Evolutionary conservation across 2,888 invertebrate genomes (phyloP), one percentile per base, ranked within the genome.

Genomic region (Lithophane leautieri): DNA sequence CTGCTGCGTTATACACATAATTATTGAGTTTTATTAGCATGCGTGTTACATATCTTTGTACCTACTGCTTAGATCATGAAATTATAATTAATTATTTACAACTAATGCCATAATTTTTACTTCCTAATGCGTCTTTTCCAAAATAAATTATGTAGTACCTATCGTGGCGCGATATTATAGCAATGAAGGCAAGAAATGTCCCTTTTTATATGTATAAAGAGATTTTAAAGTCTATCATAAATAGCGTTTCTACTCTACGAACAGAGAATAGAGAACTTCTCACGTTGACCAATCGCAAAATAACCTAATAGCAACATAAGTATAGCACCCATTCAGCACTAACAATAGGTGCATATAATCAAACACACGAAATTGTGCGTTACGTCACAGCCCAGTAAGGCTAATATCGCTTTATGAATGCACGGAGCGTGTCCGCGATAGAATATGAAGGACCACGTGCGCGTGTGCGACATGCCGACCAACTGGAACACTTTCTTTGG

Each of bases 401-500:
- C 54, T 79, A 86, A 83, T 83, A 82, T 82, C 74, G 69, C 74
- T 83, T 67, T 88, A 83, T 73, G 85, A 84, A 89, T 88, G 88
- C 90, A 83, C 83, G 70, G 44, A 70, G 85, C 89, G 87, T 89
- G 85, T 86, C 88, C 75, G 63, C 87, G 71, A 79, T 87, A 77
- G 86, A 86, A 86, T 87, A 89, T 87, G 86, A 85, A 88, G 75
- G 73, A 40, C 83, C 89, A 86, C 87, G 88, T 86, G 88, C 79
- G 34, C 54, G 58, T 44, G 60, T 7, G 76, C 85, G 83, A 85
- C 85, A 82, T 44, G 84, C 69, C 83, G 86, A 78, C 89, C 86
- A 84, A 89, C 86, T 91, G 89, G 87, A 90, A 92, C 90, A 92
- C 92, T 92, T 92, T 92, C 92, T 90, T 92, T 78, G 89, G 85